Evolutionary conservation across 1,140 invertebrate species (phyloP), one percentile per base, ranked within the genome.

Genomic region (Ceratitis capitata): DNA sequence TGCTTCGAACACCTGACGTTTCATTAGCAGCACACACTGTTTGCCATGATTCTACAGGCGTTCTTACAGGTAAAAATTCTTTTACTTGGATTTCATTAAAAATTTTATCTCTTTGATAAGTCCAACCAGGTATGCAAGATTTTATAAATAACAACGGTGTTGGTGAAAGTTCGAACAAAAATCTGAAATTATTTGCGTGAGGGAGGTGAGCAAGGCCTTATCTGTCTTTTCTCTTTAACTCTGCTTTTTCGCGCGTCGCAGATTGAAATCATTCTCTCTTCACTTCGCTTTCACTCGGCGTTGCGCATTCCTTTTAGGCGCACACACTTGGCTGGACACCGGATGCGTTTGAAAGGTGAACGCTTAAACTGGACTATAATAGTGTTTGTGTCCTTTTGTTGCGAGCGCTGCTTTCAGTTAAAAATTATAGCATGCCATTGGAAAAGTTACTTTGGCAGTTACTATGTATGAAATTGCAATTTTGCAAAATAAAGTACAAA

Each of bases 391-490:
- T 45, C 26, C 9, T 78, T 78, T n/a, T 78, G 51, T n/a, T 56
- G 51, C 19, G n/a, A 56, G n/a, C 51, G 51, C 51, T 47, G 45
- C 45, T 5, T 47, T 23, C 51, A 14, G n/a, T n/a, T n/a, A n/a
- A n/a, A n/a, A n/a, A n/a, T n/a, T n/a, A n/a, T n/a, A n/a, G n/a
- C 10, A 7, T 45, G 39, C 69, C 12, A 39, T 47, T 78, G 69
- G 19, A 78, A 78, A 78, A 78, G 35, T 78, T 78, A 47, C 69
- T 78, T 78, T 78, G 69, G 61, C 32, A 69, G 61, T 69, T 69
- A n/a, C n/a, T n/a, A 4, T 10, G 35, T 45, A 78, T 45, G n/a
- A 78, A 78, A 78, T 45, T 78, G 69, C n/a, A 45, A 78, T 78
- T 78, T 78, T 6, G n/a, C 35, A 45, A 78, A 78, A 78, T 78